These are phyloP conservation scores for Glaucidium brasilianum DNA, from an alignment of 2,113 vertebrate genomes.

Conservation along the genomic window DNA sequence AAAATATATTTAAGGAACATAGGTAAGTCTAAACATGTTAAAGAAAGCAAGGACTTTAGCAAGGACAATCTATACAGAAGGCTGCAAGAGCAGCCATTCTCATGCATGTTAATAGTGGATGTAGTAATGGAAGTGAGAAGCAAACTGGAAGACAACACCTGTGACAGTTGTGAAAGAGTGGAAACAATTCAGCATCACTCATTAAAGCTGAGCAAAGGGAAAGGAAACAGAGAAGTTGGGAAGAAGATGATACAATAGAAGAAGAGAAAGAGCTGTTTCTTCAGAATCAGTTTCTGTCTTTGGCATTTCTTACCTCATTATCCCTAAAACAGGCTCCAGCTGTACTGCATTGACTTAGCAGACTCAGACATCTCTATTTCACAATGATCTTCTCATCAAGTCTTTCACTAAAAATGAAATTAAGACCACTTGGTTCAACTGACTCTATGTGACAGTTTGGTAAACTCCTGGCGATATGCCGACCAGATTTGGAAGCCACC, in stretches of 20 bases:
- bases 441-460: background rate
- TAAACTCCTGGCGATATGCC: background rate
- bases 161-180: background rate
- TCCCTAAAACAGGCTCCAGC: background rate
- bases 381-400: background rate
- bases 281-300: background rate
- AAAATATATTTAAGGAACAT: conserved; percentile 15
- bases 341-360: background rate
- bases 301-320: conserved; percentile 29
- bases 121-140: background rate
- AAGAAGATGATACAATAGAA: background rate
- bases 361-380: background rate
- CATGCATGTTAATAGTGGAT: background rate
- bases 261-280: background rate
- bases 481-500: background rate
- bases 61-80: background rate
- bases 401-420: background rate
- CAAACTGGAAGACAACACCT: background rate
- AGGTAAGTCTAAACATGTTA: background rate
- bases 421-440: background rate
- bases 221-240: background rate
- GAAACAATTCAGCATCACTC: background rate
- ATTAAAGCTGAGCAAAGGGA: background rate
- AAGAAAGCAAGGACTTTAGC: conserved; percentile 7
- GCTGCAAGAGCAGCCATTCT: background rate